Conservation (phyloP, 2,113 vertebrate genomes). For the Caranx ignobilis region DNA sequence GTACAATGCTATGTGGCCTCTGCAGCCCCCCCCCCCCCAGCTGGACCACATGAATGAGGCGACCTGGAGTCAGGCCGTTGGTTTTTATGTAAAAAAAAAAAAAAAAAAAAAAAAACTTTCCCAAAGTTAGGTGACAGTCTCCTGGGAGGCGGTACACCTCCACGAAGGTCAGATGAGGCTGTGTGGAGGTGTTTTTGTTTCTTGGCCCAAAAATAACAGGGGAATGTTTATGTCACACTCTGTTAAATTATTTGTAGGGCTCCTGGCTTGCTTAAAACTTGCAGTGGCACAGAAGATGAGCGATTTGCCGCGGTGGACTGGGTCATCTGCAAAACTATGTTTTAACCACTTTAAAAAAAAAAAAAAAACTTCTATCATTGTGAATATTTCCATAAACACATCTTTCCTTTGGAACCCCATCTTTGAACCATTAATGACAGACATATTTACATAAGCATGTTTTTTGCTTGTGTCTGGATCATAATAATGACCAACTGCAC, state of each 20-base stretch:
- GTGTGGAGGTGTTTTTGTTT: neutral
- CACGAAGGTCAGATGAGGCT: constrained; percentile 44
- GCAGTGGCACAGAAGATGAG: too few relatives aligned
- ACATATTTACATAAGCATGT: neutral
- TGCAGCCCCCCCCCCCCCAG: constrained; percentile 46
- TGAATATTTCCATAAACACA: too few relatives aligned
- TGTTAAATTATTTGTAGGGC: constrained; percentile 1
- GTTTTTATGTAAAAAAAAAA: constrained; percentile 38
- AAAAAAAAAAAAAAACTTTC: neutral
- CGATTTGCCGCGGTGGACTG: too few relatives aligned
- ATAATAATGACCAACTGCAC: neutral
- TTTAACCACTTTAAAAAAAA: too few relatives aligned
- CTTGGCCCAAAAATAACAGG: constrained; percentile 3
- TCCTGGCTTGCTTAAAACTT: neutral
- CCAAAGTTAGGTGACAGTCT: constrained; percentile 40
- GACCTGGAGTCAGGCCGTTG: constrained; percentile 51
- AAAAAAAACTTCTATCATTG: too few relatives aligned
- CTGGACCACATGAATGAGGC: constrained; percentile 51
- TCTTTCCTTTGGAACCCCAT: too few relatives aligned
- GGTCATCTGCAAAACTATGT: too few relatives aligned
- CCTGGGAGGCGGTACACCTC: constrained; percentile 38
- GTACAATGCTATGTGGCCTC: constrained; percentile 62
- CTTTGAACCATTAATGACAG: too few relatives aligned
- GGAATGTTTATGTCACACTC: neutral
- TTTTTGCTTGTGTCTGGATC: neutral